Conservation (phyloP, 1,140 invertebrate species). For the Thrips palmi region DNA sequence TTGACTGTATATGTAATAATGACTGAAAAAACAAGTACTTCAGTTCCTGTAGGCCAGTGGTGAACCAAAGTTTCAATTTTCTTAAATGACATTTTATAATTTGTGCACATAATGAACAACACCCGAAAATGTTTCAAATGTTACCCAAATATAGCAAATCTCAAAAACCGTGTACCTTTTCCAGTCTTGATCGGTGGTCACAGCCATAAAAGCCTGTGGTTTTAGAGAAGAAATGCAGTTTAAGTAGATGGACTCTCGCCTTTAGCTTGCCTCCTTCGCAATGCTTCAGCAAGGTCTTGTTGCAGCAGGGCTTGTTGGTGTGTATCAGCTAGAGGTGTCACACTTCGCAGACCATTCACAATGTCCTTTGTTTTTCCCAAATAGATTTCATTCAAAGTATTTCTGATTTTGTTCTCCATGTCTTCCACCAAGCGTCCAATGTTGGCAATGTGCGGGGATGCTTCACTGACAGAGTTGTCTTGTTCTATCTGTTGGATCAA, state of each 20-base stretch:
- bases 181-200: too few relatives aligned
- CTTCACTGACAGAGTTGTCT: slow-evolving; percentile 74
- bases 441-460: slow-evolving; percentile 92
- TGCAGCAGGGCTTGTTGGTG: slow-evolving; percentile 63
- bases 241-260: slow-evolving; percentile 34
- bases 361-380: slow-evolving; percentile 99
- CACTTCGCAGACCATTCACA: slow-evolving; percentile 87
- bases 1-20: too few relatives aligned
- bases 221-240: too few relatives aligned
- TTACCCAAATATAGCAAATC: too few relatives aligned
- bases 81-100: too few relatives aligned
- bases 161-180: too few relatives aligned
- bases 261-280: slow-evolving; percentile 55
- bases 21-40: too few relatives aligned
- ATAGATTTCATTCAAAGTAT: slow-evolving; percentile 96
- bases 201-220: too few relatives aligned
- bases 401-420: slow-evolving; percentile 99
- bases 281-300: slow-evolving; percentile 66
- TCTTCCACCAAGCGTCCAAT: slow-evolving; percentile 94
- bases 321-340: slow-evolving; percentile 66
- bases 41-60: too few relatives aligned
- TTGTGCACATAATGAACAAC: too few relatives aligned
- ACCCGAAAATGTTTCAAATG: too few relatives aligned
- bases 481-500: slow-evolving; percentile 56
- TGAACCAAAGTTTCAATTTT: too few relatives aligned